phyloP scores from a whole-genome alignment of 2,888 invertebrate genomes.

The Lysandra bellargus region DNA sequence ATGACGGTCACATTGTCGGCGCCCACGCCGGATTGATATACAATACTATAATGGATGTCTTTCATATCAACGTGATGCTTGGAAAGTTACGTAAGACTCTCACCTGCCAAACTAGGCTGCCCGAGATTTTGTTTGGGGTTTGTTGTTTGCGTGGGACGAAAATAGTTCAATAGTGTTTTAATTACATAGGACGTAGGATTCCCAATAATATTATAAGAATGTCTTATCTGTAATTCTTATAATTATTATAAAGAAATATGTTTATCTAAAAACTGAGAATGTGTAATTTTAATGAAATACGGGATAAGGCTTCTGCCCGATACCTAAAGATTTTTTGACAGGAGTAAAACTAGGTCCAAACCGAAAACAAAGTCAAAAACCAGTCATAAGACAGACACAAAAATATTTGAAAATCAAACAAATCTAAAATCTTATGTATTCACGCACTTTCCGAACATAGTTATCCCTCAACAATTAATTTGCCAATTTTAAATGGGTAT shows the following conservation, averaged over 20 bases:
- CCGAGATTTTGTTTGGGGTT: background rate
- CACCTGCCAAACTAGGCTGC: background rate
- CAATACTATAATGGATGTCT: slow-evolving; percentile 29
- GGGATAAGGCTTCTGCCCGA: too few species aligned
- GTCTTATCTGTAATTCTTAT: background rate
- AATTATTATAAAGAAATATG: background rate
- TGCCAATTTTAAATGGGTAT: slow-evolving; percentile 39
- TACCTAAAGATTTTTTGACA: too few species aligned
- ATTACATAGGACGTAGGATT: background rate
- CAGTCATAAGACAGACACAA: too few species aligned
- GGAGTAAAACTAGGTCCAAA: too few species aligned
- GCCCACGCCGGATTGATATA: slow-evolving; percentile 29
- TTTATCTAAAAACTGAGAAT: too few species aligned
- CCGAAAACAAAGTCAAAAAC: too few species aligned
- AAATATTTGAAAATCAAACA: too few species aligned
- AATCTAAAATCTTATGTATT: too few species aligned
- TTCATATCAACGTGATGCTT: slow-evolving; percentile 20
- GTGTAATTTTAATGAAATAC: too few species aligned
- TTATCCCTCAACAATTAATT: slow-evolving; percentile 20
- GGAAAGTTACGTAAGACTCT: slow-evolving; percentile 8
- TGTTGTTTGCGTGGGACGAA: background rate
- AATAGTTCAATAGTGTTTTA: background rate
- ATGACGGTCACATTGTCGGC: slow-evolving; percentile 23
- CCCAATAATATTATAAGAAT: background rate
- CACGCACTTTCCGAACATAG: too few species aligned